phyloP scores from a whole-genome alignment of 2,888 invertebrate genomes.

The Tubulanus polymorphus region DNA sequence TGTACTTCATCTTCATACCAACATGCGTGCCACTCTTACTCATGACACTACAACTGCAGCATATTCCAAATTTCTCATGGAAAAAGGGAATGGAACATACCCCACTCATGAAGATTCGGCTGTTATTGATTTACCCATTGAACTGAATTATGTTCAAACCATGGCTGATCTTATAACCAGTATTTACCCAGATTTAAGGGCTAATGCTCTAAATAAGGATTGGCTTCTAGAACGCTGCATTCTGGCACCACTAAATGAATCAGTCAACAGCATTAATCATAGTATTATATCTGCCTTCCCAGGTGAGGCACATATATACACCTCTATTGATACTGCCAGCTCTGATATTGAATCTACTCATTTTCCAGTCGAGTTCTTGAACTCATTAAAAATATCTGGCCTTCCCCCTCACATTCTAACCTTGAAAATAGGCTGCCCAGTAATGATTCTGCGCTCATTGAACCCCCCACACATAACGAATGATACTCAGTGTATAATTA shows the following conservation, averaged over 20 bases:
- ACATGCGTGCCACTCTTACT: background rate
- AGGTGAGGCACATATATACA: constrained; percentile 5
- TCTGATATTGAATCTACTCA: constrained; percentile 11
- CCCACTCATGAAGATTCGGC: background rate
- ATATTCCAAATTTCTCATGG: background rate
- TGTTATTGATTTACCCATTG: background rate
- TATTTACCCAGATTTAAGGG: background rate
- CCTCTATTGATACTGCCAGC: constrained; percentile 1
- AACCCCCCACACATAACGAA: constrained; percentile 4
- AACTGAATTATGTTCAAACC: background rate
- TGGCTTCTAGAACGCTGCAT: background rate
- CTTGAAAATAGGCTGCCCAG: constrained; percentile 14
- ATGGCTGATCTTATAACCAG: background rate
- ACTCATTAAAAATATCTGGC: constrained; percentile 17
- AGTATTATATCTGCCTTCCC: constrained; percentile 9
- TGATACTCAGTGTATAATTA: background rate
- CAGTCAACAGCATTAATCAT: constrained; percentile 14
- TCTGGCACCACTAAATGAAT: constrained; percentile 11
- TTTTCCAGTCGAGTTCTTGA: constrained; percentile 19
- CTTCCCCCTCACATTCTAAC: constrained; percentile 14
- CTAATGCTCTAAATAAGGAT: background rate
- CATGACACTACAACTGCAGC: background rate
- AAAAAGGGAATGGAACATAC: background rate
- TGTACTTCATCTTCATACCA: background rate
- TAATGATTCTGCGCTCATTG: constrained; percentile 19